A percentile compares a stretch with the other conserved stretches of the same genome.
These are phyloP conservation scores for Xyrauchen texanus DNA, from an alignment of 2,113 vertebrate species.

Conservation along the genomic window DNA sequence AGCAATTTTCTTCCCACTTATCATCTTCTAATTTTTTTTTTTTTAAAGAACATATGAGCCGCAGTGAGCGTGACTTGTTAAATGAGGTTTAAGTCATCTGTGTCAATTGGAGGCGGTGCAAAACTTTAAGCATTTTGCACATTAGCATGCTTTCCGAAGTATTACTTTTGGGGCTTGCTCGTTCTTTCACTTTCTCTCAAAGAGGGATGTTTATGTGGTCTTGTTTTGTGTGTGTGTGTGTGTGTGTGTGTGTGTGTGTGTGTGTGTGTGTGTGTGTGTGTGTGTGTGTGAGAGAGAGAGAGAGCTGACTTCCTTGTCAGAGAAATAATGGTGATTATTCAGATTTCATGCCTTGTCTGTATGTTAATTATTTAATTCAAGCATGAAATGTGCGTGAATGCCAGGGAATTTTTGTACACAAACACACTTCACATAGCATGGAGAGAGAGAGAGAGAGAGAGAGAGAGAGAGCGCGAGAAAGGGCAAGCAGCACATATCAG, in stretches of 20 bases:
- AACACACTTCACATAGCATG: slow-evolving; percentile 63
- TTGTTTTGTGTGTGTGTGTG: slow-evolving; percentile 58
- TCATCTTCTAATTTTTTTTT: slow-evolving; percentile 39
- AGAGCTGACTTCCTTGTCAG: slow-evolving; percentile 59
- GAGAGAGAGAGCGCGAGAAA: not conserved
- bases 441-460: not conserved
- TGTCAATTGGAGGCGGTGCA: slow-evolving; percentile 77
- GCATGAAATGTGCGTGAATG: slow-evolving; percentile 77
- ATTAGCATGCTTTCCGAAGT: slow-evolving; percentile 79
- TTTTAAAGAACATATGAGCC: slow-evolving; percentile 62
- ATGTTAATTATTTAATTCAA: slow-evolving; percentile 79
- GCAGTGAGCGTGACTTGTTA: slow-evolving; percentile 74
- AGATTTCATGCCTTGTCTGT: slow-evolving; percentile 80
- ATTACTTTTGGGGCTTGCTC: slow-evolving; percentile 73
- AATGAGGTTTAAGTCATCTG: slow-evolving; percentile 77
- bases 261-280: slow-evolving; percentile 39
- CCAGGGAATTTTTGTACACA: slow-evolving; percentile 76
- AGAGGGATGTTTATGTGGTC: slow-evolving; percentile 62
- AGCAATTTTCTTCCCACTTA: slow-evolving; percentile 57
- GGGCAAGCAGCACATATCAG: slow-evolving; percentile 56
- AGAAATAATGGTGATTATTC: slow-evolving; percentile 75
- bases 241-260: not conserved
- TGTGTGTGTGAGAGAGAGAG: slow-evolving; percentile 19
- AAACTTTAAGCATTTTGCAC: slow-evolving; percentile 79
- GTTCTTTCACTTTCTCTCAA: slow-evolving; percentile 15